phyloP scores from a whole-genome alignment of 2,113 vertebrate genomes.

The Nematolebias whitei region DNA sequence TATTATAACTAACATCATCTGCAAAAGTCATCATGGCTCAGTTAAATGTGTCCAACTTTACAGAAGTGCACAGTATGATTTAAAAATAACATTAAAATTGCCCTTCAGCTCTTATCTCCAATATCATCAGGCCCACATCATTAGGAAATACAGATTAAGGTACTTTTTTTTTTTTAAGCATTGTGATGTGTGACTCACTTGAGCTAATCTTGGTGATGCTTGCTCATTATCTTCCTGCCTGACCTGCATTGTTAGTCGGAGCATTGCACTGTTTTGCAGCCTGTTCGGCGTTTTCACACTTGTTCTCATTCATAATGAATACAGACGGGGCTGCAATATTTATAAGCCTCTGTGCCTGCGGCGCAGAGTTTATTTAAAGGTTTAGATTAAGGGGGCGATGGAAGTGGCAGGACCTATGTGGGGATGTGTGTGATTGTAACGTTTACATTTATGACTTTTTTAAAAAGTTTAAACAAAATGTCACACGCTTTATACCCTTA shows the following conservation, averaged over 20 bases:
- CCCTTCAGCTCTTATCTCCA: slow-evolving; percentile 10
- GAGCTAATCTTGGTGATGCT: slow-evolving; percentile 22
- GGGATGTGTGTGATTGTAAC: not conserved
- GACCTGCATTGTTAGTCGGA: slow-evolving; percentile 68
- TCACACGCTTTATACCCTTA: slow-evolving; percentile 5
- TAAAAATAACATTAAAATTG: slow-evolving; percentile 3
- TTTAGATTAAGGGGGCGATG: slow-evolving; percentile 66
- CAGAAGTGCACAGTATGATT: not conserved
- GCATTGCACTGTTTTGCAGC: slow-evolving; percentile 68
- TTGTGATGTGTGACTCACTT: slow-evolving; percentile 32
- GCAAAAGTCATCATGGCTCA: slow-evolving; percentile 5
- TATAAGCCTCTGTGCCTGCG: slow-evolving; percentile 66
- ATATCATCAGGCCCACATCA: slow-evolving; percentile 14
- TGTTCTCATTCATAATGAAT: slow-evolving; percentile 83
- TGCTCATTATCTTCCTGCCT: slow-evolving; percentile 65
- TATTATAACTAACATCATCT: slow-evolving; percentile 6
- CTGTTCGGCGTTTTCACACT: slow-evolving; percentile 74
- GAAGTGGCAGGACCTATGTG: slow-evolving; percentile 56
- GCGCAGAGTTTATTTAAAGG: slow-evolving; percentile 71
- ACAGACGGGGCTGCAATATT: slow-evolving; percentile 74
- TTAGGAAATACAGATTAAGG: slow-evolving; percentile 3
- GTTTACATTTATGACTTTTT: slow-evolving; percentile 45
- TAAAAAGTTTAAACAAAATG: slow-evolving; percentile 17
- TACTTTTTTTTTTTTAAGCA: slow-evolving; percentile 16
- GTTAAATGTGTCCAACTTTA: slow-evolving; percentile 9